Conservation (phyloP, 2,113 vertebrate genomes). For the Ictalurus furcatus region DNA sequence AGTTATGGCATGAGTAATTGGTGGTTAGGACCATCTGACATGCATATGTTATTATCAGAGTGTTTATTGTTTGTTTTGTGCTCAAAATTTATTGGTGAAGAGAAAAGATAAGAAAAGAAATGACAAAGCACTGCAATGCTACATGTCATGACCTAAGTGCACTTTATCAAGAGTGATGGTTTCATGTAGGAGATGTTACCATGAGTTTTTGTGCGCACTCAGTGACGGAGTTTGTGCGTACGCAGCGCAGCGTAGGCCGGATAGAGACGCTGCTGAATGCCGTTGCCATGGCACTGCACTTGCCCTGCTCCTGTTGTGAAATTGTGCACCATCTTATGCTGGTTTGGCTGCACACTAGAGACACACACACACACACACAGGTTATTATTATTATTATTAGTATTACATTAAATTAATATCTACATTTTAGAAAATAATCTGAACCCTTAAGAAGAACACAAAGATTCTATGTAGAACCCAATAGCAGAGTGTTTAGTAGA, state of each 20-base stretch:
- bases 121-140: background rate
- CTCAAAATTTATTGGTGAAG: too few species aligned
- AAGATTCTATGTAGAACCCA: background rate
- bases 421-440: background rate
- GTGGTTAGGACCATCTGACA: background rate
- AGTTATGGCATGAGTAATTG: background rate
- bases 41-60: background rate
- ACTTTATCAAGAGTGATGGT: background rate
- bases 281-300: slow-evolving; percentile 82
- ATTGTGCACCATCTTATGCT: slow-evolving; percentile 85
- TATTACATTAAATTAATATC: background rate
- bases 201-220: slow-evolving; percentile 79
- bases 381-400: background rate
- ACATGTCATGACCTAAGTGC: background rate
- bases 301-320: slow-evolving; percentile 77
- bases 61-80: background rate
- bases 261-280: slow-evolving; percentile 76
- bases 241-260: slow-evolving; percentile 76
- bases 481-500: background rate
- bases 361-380: background rate
- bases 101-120: background rate
- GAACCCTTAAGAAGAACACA: background rate
- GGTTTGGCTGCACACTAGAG: slow-evolving; percentile 68
- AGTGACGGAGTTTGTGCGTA: slow-evolving; percentile 60
- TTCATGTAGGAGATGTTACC: slow-evolving; percentile 68